A percentile compares a stretch with the other conserved stretches of the same genome.
These are phyloP conservation scores for Hypomesus transpacificus DNA, from an alignment of 2,113 vertebrate genomes.

Conservation along the genomic window DNA sequence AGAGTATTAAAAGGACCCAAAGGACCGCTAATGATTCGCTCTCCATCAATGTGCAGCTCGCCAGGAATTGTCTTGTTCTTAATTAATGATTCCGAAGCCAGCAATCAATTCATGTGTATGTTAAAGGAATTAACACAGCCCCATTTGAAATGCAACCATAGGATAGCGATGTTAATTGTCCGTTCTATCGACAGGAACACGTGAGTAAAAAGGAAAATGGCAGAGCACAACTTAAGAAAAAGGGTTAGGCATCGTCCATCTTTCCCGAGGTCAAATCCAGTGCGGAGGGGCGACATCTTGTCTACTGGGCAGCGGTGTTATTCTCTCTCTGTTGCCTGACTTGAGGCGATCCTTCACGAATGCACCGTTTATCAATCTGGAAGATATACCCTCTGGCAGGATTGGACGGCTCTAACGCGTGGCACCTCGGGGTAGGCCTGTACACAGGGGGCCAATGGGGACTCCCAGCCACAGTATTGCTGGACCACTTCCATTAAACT, in stretches of 20 bases:
- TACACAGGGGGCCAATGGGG: slow-evolving; percentile 40
- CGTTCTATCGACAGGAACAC: slow-evolving; percentile 62
- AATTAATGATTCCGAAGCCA: slow-evolving; percentile 68
- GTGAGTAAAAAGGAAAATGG: slow-evolving; percentile 38
- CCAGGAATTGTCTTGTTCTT: slow-evolving; percentile 64
- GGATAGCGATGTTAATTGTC: slow-evolving; percentile 60
- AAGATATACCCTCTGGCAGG: slow-evolving; percentile 59
- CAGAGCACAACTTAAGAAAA: slow-evolving; percentile 49
- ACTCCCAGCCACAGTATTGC: slow-evolving; percentile 33
- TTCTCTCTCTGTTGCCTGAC: slow-evolving; percentile 63
- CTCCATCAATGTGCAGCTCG: slow-evolving; percentile 63
- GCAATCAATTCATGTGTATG: slow-evolving; percentile 71
- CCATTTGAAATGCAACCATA: slow-evolving; percentile 60
- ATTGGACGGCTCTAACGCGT: slow-evolving; percentile 52
- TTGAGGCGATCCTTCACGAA: slow-evolving; percentile 63
- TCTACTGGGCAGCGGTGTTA: slow-evolving; percentile 56
- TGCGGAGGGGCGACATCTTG: slow-evolving; percentile 49
- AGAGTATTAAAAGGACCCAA: slow-evolving; percentile 70
- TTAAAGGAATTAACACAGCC: slow-evolving; percentile 68
- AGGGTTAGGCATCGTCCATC: slow-evolving; percentile 42
- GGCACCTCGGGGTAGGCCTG: slow-evolving; percentile 58
- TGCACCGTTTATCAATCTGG: slow-evolving; percentile 62
- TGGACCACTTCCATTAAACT: slow-evolving; percentile 45
- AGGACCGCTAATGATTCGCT: slow-evolving; percentile 67
- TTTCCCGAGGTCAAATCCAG: slow-evolving; percentile 48